Base-by-base conservation (phyloP, 2,797 vertebrate genomes). In the Pelobates cultripes region DNA sequence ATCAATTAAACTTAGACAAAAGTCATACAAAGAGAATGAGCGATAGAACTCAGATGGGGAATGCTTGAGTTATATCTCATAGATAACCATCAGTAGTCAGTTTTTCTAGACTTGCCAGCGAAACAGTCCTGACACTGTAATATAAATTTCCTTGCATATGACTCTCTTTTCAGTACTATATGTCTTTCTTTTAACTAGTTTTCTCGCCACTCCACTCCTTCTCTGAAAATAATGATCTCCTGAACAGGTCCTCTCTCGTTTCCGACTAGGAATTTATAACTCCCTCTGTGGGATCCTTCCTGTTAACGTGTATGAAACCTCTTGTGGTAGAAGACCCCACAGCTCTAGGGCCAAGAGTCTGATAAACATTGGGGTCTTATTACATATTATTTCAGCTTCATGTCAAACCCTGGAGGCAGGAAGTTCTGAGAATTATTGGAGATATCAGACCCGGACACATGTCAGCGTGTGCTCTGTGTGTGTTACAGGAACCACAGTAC, bases 331-430 rank as follows among this genome's bases (percentile, higher is more conserved):
- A 75, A 79, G 81, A 83, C 77, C 82, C 76, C 81, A 74, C 71
- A 70, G 76, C 43, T 75, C 45, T 53, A 64, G 66, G 61, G 53
- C 66, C 64, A 55, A 53, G 42, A 67, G 66, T 28, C 72, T 67
- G 82, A 79, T 79, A 84, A 79, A 84, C 77, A 79, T 75, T 73
- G 43, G 14, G 57, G 60, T 84, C 73, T 75, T 83, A 75, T 83
- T 83, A 75, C 81, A 79, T 79, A 75, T 83, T 68, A 83, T 83
- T 83, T 13, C 67, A 71, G 44, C 70, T 84, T 66, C 73, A 43
- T 79, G 82, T 75, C 67, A 51, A 42, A 55, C 77, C 82, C 77
- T 67, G 61, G 64, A 64, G 77, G 57, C 72, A 79, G 82, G 55
- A 74, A 79, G 77, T 84, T 84, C 67, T 79, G 70, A 79, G 77